Percentiles rank a stretch among this genome's conserved stretches.
Conservation (phyloP, 2,797 vertebrate species). For the Luscinia luscinia region DNA sequence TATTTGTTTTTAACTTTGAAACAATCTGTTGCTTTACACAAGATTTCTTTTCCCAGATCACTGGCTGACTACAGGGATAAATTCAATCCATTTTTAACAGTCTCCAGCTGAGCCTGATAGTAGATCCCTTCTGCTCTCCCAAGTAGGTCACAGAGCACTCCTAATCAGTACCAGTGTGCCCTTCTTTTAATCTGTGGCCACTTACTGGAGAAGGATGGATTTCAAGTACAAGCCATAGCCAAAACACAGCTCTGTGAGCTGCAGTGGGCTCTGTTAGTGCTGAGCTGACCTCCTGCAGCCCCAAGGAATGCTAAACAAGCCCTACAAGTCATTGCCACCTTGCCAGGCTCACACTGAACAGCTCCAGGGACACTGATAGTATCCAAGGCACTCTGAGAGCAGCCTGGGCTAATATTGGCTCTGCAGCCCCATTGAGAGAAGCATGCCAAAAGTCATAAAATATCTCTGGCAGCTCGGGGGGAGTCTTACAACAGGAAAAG, state of each 20-base stretch:
- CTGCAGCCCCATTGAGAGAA: neutral
- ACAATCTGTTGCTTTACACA: neutral
- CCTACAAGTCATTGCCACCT: neutral
- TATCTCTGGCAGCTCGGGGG: neutral
- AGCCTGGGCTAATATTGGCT: constrained; percentile 17
- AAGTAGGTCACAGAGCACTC: neutral
- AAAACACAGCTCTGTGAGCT: neutral
- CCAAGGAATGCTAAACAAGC: neutral
- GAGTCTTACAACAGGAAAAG: neutral
- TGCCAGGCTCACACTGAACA: neutral
- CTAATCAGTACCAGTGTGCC: neutral
- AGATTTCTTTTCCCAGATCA: neutral
- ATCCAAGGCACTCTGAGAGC: neutral
- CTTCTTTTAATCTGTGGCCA: neutral
- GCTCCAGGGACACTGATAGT: neutral
- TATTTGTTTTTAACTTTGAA: neutral
- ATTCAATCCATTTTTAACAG: neutral
- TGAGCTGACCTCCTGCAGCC: neutral
- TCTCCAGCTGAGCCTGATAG: neutral
- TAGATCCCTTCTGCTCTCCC: neutral
- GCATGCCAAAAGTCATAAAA: neutral
- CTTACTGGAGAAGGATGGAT: neutral
- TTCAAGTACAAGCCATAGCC: neutral
- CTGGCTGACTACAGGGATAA: neutral
- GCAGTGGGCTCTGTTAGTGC: neutral